These are phyloP conservation scores for Oncorhynchus gorbuscha DNA, from an alignment of 2,113 vertebrate species.

Conservation along the genomic window DNA sequence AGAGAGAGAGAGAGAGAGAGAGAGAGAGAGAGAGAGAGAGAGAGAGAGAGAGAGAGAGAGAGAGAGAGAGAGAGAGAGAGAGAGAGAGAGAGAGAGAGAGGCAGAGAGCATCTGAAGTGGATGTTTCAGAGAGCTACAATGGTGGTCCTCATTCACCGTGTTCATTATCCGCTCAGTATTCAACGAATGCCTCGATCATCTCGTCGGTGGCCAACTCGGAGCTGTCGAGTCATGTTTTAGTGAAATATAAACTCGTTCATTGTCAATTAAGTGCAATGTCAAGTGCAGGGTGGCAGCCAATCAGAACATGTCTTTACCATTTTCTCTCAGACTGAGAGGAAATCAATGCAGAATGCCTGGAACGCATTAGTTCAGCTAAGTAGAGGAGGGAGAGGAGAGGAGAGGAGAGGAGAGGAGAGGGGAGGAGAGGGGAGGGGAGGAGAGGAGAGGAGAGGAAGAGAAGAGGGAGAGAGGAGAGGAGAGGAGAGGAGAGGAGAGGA, in stretches of 20 bases:
- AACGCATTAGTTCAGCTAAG: constrained; percentile 16
- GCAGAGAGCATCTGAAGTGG: constrained; percentile 4
- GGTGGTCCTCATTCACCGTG: constrained; percentile 16
- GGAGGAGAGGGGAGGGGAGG: no score
- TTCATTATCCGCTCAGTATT: constrained; percentile 38
- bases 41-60: no score
- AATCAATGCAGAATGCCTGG: constrained; percentile 31
- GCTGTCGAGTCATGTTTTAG: constrained; percentile 14
- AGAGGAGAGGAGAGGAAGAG: no score
- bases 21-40: no score
- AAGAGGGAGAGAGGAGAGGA: no score
- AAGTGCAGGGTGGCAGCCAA: constrained; percentile 31
- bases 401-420: no score
- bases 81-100: no score
- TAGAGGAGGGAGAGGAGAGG: background rate
- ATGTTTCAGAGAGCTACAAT: constrained; percentile 20
- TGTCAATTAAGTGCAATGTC: constrained; percentile 30
- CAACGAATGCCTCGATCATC: constrained; percentile 47
- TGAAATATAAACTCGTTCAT: constrained; percentile 21
- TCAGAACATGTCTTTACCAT: constrained; percentile 11
- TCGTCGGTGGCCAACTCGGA: constrained; percentile 3
- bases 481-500: no score
- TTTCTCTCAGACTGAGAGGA: constrained; percentile 10
- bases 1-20: no score
- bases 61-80: constrained; percentile 14